These are phyloP conservation scores for Pelobates cultripes DNA, from an alignment of 2,797 vertebrate genomes.

Conservation along the genomic window DNA sequence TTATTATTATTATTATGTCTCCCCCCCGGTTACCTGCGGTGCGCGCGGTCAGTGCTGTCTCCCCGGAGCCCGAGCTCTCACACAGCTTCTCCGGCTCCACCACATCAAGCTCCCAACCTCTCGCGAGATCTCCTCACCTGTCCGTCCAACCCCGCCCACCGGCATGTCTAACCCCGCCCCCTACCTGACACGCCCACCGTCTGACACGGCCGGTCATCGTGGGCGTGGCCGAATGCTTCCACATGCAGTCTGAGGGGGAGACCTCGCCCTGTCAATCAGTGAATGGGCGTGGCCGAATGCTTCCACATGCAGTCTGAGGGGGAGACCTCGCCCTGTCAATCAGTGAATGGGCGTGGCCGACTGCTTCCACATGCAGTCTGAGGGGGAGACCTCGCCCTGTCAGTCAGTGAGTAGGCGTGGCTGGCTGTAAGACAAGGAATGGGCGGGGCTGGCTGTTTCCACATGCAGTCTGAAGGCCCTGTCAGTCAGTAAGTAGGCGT, in stretches of 20 bases:
- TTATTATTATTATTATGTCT: too few relatives aligned
- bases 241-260: too few relatives aligned
- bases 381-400: too few relatives aligned
- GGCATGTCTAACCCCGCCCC: neutral
- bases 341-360: neutral
- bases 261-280: too few relatives aligned
- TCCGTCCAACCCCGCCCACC: neutral
- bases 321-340: neutral
- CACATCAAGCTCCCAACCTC: neutral
- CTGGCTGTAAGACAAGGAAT: too few relatives aligned
- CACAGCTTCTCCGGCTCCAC: neutral
- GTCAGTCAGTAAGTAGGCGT: neutral
- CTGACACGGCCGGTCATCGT: neutral
- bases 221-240: too few relatives aligned
- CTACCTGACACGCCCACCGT: neutral
- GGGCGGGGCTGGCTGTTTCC: too few relatives aligned
- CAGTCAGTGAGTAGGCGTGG: too few relatives aligned
- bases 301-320: neutral
- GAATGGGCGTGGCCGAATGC: too few relatives aligned
- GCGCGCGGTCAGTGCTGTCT: too few relatives aligned
- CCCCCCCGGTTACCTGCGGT: too few relatives aligned
- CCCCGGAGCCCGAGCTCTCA: too few relatives aligned
- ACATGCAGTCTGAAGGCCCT: neutral
- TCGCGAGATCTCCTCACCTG: conserved; percentile 45
- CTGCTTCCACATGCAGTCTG: neutral